Percentiles rank a stretch among this genome's conserved stretches.
phyloP scores from a whole-genome alignment of 2,797 vertebrate genomes.

The Margarornis squamiger region DNA sequence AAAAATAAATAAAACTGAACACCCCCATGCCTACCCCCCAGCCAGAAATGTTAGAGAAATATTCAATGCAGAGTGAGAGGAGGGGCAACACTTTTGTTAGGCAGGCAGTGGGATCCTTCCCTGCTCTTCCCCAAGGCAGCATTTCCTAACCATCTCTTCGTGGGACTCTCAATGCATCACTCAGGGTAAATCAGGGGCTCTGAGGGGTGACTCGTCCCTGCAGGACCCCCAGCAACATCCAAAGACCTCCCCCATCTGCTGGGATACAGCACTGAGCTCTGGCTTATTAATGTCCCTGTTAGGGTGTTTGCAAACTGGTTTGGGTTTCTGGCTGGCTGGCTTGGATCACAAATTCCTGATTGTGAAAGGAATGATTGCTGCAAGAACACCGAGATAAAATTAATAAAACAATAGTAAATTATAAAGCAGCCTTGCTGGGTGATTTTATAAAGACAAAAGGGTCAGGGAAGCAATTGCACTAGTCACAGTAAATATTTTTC shows the following conservation, averaged over 20 bases:
- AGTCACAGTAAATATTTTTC: neutral
- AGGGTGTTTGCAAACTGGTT: neutral
- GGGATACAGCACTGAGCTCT: accelerated
- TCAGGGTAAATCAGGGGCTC: neutral
- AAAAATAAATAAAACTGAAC: neutral
- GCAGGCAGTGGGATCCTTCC: neutral
- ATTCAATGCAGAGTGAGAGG: neutral
- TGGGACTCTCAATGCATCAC: neutral
- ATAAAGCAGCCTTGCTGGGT: neutral
- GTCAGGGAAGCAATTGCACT: neutral
- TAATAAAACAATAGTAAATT: neutral
- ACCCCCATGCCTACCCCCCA: neutral
- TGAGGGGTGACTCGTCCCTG: neutral
- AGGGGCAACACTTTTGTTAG: neutral
- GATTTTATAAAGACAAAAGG: neutral
- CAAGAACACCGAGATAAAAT: neutral
- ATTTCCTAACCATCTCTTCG: neutral
- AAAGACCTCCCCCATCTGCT: accelerated
- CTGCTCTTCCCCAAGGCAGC: neutral
- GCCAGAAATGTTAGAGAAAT: neutral
- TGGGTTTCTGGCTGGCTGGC: neutral
- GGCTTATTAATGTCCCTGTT: neutral
- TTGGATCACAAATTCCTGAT: neutral
- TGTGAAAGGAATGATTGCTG: neutral
- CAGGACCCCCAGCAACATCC: neutral